Conservation (phyloP, 2,797 vertebrate species). For the Chaenodraco wilsoni region DNA sequence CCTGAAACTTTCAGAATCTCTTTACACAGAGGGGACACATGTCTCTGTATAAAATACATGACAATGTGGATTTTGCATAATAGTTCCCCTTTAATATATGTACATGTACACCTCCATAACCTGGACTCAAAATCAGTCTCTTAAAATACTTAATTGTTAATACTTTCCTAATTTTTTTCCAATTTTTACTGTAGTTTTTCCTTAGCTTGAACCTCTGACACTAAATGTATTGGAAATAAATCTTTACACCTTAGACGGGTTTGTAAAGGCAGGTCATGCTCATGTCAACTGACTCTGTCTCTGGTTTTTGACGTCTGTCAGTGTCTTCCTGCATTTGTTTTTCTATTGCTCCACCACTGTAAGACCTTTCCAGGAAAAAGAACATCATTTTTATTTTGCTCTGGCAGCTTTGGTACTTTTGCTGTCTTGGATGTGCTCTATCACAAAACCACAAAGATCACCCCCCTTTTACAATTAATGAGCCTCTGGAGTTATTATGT, state of each 20-base stretch:
- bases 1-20: too few species aligned
- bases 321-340: constrained; percentile 31
- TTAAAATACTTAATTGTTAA: background rate
- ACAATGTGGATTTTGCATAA: too few species aligned
- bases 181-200: background rate
- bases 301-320: constrained; percentile 37
- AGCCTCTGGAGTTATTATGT: constrained; percentile 44
- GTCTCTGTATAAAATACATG: too few species aligned
- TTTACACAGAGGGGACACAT: too few species aligned
- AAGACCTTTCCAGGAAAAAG: constrained; percentile 49
- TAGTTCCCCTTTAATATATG: background rate
- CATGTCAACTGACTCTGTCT: constrained; percentile 20
- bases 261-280: constrained; percentile 15
- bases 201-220: constrained; percentile 4
- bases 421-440: constrained; percentile 38
- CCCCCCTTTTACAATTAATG: constrained; percentile 26
- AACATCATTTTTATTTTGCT: constrained; percentile 41
- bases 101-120: background rate
- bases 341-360: constrained; percentile 37
- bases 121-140: background rate
- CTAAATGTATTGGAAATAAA: background rate
- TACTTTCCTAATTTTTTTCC: too few species aligned
- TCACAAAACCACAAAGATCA: constrained; percentile 46
- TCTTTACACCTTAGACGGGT: background rate
- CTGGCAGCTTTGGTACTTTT: constrained; percentile 38